A percentile compares a stretch with the other conserved stretches of the same genome.
Conservation (phyloP, 2,113 vertebrate genomes). For the Riparia riparia region DNA sequence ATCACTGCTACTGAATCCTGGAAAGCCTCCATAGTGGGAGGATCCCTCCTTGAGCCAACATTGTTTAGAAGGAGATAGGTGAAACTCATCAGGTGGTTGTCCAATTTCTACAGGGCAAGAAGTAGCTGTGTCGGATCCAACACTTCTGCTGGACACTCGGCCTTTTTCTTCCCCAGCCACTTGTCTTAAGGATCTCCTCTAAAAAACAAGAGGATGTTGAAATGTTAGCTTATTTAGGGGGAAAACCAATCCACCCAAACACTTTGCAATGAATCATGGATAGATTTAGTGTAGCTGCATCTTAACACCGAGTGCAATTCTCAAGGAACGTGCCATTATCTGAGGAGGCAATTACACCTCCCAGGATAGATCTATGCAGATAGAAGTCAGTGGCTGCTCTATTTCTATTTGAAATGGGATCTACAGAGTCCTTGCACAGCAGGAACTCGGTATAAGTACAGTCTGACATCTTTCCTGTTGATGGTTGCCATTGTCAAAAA, state of each 20-base stretch:
- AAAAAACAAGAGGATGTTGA: constrained; percentile 54
- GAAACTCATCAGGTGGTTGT: constrained; percentile 12
- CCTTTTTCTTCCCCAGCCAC: constrained; percentile 62
- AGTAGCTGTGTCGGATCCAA: constrained; percentile 54
- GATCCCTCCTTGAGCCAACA: constrained; percentile 64
- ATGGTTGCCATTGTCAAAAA: neutral
- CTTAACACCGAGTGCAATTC: neutral
- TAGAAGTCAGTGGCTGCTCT: neutral
- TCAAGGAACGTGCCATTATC: neutral
- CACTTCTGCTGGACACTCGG: constrained; percentile 57
- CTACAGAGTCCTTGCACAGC: neutral
- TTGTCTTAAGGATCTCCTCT: constrained; percentile 74
- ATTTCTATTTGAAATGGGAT: neutral
- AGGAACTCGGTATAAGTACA: neutral
- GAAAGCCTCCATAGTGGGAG: constrained; percentile 73
- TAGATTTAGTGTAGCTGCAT: neutral
- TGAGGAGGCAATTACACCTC: neutral
- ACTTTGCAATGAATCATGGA: neutral
- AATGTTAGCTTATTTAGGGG: neutral
- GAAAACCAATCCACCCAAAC: neutral
- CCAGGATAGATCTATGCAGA: neutral
- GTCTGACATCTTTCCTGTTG: neutral
- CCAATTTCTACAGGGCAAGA: neutral
- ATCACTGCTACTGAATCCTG: constrained; percentile 82
- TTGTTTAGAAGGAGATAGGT: constrained; percentile 20